phyloP scores from a whole-genome alignment of 2,797 vertebrate species.

The Rhinella marina region DNA sequence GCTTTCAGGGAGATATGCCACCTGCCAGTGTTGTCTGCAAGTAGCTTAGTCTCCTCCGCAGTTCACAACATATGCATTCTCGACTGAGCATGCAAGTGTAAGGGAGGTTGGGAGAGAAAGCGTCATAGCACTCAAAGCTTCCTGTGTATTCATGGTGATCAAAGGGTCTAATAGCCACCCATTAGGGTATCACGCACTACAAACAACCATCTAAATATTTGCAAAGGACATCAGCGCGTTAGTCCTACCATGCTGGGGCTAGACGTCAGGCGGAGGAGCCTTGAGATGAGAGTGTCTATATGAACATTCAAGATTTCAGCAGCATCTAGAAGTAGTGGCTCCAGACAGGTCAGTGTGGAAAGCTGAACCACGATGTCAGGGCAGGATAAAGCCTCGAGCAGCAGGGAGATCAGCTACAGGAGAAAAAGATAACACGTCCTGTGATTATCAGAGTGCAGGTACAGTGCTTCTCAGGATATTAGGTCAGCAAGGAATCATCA shows the following conservation, averaged over 20 bases:
- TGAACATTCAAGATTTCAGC: slow-evolving; percentile 85
- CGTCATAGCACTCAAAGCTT: too few relatives aligned
- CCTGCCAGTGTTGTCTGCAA: too few relatives aligned
- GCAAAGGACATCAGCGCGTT: neutral
- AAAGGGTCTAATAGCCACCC: neutral
- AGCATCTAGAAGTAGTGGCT: slow-evolving; percentile 87
- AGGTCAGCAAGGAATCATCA: too few relatives aligned
- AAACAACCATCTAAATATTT: neutral
- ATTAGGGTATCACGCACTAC: neutral
- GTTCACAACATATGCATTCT: too few relatives aligned
- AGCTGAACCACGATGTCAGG: slow-evolving; percentile 86
- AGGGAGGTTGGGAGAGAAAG: too few relatives aligned
- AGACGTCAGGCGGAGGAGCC: slow-evolving; percentile 81
- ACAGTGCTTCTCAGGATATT: too few relatives aligned
- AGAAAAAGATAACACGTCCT: neutral
- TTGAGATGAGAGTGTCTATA: slow-evolving; percentile 84
- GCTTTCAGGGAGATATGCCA: too few relatives aligned
- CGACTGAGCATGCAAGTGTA: too few relatives aligned
- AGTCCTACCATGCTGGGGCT: slow-evolving; percentile 86
- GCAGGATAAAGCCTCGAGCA: slow-evolving; percentile 90
- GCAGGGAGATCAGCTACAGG: slow-evolving; percentile 84
- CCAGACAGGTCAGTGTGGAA: slow-evolving; percentile 90
- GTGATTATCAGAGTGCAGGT: neutral
- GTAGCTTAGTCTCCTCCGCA: too few relatives aligned
- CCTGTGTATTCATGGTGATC: neutral